Evolutionary conservation across 2,888 invertebrate genomes (phyloP), one percentile per base, ranked within the genome.

Genomic region (Nipponacmea schrenckii): DNA sequence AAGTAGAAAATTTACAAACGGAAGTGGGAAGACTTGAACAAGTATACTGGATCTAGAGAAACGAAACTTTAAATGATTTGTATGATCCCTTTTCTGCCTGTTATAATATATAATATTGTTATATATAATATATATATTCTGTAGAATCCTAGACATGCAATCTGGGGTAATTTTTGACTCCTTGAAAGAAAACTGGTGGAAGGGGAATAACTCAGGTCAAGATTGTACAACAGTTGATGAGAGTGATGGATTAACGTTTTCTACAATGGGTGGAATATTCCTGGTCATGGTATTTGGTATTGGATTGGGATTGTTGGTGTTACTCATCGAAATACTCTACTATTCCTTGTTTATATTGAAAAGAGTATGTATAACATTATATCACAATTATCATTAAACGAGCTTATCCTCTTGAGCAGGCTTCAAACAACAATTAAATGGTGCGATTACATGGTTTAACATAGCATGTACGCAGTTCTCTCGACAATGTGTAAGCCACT

Each of bases 131-230:
- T n/a, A n/a, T n/a, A n/a, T n/a, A 5, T 8, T 39, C 39, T 10
- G 39, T 39, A 84, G 84, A 66, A 81, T 84, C 46, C 89, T 96
- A 66, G 93, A 94, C 82, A 89, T 96, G 70, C 96, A 96, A 90
- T 96, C 94, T 83, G 94, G 95, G 81, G 91, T 96, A 66, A 94
- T 94, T 81, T 93, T 96, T 82, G 96, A 96, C 84, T 91, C 92
- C 31, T 89, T 96, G 1, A 92, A 93, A 62, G 92, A 92, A 0
- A 94, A 94, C 90, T 96, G 95, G 85, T 96, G 96, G 96, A 63
- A 71, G 26, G 62, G 70, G 10, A 50, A 62, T 2, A 65, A 64
- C 20, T 69, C 64, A 0, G 63, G 71, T 12, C 20, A 48, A 12
- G 64, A 68, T 20, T 79, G 77, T 48, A 65, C 71, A 14, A 67